Evolutionary conservation across 1,140 invertebrate genomes (phyloP), one percentile per base, ranked within the genome.

Genomic region (Drosophila tsacasi): DNA sequence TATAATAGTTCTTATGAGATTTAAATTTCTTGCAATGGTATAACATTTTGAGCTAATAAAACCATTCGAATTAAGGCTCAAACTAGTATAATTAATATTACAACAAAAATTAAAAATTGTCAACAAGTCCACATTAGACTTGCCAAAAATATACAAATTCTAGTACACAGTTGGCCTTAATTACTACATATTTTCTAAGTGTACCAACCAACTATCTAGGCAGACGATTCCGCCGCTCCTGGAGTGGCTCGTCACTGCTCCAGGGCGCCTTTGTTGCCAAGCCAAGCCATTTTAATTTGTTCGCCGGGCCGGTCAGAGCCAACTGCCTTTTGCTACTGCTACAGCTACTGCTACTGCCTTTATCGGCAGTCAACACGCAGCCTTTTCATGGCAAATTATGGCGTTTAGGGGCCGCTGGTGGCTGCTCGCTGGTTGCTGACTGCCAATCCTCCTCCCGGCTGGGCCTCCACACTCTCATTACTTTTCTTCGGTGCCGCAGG

Each of bases 361-460:
- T 89, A 89, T 89, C 84, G 84, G 81, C 81, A 90, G 84, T 85
- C 85, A 90, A 90, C 85, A 89, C 84, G 84, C 84, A 89, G 84
- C 86, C 86, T 89, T 90, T 89, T 89, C 81, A 89, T 90, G 82
- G 85, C 85, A 89, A 89, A 89, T 89, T 89, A 89, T 89, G 82
- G 82, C 84, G 81, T 89, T 89, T 83, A 87, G 83, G 78, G 60
- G 62, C 68, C 66, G 65, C 46, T 54, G 49, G 46, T 32, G 17
- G 58, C 39, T 49, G 46, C 15, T 25, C 15, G 49, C 39, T 27
- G 47, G 25, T 30, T 19, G 40, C 40, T n/a, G 47, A 49, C 40
- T 21, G n/a, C 35, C 23, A 37, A 17, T 17, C 23, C 13, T 5
- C 57, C 23, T 49, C 12, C 27, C 42, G 9, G 10, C 30, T 47